A percentile compares a stretch with the other conserved stretches of the same genome.
Evolutionary conservation across 2,113 vertebrate genomes (phyloP).

Genomic region (Copsychus sechellarum): DNA sequence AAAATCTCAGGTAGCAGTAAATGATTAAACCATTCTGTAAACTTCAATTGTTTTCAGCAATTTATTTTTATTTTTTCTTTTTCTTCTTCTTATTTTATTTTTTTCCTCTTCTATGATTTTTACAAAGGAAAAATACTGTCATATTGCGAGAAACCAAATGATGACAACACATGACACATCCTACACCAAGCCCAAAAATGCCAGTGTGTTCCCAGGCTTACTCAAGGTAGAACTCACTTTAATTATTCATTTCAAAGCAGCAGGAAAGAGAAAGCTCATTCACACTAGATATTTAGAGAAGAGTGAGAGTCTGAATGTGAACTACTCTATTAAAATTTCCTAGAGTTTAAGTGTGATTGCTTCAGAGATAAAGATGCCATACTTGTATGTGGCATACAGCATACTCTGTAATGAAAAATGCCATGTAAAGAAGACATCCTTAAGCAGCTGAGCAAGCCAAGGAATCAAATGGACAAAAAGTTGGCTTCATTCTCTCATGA

Average conservation of each 20-base stretch:
- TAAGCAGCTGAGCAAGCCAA: neutral
- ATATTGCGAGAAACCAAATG: neutral
- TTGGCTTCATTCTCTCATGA: neutral
- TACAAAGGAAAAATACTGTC: neutral
- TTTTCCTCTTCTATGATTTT: neutral
- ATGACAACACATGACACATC: neutral
- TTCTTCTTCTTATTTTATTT: neutral
- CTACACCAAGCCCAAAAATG: neutral
- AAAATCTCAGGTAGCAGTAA: neutral
- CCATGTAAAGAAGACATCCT: neutral
- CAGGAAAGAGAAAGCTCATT: constrained; percentile 50
- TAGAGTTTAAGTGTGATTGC: constrained; percentile 57
- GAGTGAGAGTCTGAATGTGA: constrained; percentile 41
- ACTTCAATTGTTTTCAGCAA: neutral
- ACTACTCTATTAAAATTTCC: constrained; percentile 59
- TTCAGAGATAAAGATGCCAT: constrained; percentile 47
- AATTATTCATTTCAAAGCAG: constrained; percentile 65
- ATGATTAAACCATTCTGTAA: neutral
- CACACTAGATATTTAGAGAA: constrained; percentile 64
- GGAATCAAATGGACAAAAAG: constrained; percentile 1
- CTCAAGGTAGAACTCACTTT: constrained; percentile 34
- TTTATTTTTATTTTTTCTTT: neutral
- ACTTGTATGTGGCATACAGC: neutral
- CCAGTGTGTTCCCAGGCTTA: neutral
- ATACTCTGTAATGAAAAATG: neutral